Evolutionary conservation across 2,113 vertebrate species (phyloP).

Genomic region (Lycocorax pyrrhopterus): DNA sequence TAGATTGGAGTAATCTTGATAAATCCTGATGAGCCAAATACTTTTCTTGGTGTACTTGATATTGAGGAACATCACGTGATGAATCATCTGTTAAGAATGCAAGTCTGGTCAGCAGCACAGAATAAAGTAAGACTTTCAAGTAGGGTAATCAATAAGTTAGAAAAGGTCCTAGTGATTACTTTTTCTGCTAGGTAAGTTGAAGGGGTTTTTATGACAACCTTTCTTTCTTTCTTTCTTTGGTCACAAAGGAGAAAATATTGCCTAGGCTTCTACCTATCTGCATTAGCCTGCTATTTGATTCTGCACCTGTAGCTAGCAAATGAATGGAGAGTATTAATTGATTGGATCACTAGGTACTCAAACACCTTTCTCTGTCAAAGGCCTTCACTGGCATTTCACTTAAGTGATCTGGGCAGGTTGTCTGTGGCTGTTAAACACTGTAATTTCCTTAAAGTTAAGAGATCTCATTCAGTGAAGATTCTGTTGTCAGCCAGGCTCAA

Average conservation of each 20-base stretch:
- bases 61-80: neutral
- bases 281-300: neutral
- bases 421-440: neutral
- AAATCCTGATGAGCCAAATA: neutral
- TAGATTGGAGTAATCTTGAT: neutral
- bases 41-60: neutral
- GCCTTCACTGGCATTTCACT: neutral
- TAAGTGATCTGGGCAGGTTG: neutral
- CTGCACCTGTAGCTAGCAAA: neutral
- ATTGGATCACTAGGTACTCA: neutral
- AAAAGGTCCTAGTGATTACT: neutral
- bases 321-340: neutral
- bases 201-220: fast-evolving
- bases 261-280: neutral
- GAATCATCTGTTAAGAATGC: neutral
- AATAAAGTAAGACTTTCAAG: neutral
- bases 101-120: neutral
- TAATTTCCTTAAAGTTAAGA: neutral
- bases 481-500: neutral
- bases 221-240: neutral
- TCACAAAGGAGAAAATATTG: neutral
- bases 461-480: neutral
- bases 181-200: neutral
- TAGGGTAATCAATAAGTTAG: neutral
- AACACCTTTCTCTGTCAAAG: neutral